Evolutionary conservation across 2,797 vertebrate species (phyloP), one percentile per base, ranked within the genome.

Genomic region (Pelochelys cantorii): DNA sequence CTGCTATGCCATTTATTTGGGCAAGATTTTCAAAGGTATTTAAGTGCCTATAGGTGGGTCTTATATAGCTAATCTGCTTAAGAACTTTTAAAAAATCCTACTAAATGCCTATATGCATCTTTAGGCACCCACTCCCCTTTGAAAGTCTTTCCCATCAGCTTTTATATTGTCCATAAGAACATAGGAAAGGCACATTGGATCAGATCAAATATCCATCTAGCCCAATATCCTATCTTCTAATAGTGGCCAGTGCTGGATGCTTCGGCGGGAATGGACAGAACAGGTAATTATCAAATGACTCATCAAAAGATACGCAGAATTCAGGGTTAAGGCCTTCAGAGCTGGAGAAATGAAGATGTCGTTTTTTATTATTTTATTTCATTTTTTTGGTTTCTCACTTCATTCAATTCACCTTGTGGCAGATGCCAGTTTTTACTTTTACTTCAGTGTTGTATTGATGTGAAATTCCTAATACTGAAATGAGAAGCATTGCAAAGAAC

Each of bases 291-390:
- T 31, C 60, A 62, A 62, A 13, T 17, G 29, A 62, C 29, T 9
- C 4, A 20, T n/a, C 65, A 37, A 71, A 71, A 20, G 18, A 71
- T 71, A 11, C 18, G 22, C 17, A 37, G 18, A 37, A 71, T 17
- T 34, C 17, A 48, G 18, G 2, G 74, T 20, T n/a, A 12, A 54
- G 7, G 2, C 10, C 4, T 77, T 56, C 54, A 82, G 1, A 37
- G 17, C 2, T 60, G 68, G 15, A 14, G 48, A 92, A 79, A 84
- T 0, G 1, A 11, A 14, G 34, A 0, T 62, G 10, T 0, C 2
- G 55, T 37, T 75, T 42, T 54, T 12, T 54, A 12, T 14, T 54
- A 12, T 54, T 54, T 54, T 54, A 54, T 11, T 0, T 0, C 1
- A 13, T 4, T 86, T 88, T 34, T 56, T 79, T 82, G 27, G 20